Percentiles rank a stretch among this genome's conserved stretches.
These are phyloP conservation scores for Elegia similella DNA, from an alignment of 2,888 invertebrate species.

Conservation along the genomic window DNA sequence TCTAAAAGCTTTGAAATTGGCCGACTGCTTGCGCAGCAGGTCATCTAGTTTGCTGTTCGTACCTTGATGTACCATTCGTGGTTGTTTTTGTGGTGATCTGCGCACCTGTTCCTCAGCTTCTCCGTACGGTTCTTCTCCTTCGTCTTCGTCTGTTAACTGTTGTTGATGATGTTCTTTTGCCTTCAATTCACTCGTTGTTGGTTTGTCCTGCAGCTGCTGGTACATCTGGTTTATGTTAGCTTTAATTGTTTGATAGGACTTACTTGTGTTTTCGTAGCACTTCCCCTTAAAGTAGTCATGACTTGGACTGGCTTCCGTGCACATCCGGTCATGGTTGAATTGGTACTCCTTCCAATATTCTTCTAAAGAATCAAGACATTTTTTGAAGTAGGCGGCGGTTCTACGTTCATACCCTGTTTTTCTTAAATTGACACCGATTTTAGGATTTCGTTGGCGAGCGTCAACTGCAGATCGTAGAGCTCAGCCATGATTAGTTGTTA, in stretches of 20 bases:
- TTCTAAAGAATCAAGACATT: constrained; percentile 21
- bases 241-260: not conserved
- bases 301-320: constrained; percentile 3
- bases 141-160: not conserved
- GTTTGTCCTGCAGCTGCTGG: not conserved
- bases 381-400: constrained; percentile 23
- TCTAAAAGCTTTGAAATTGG: not conserved
- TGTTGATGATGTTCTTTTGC: not conserved
- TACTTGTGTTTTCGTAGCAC: not conserved
- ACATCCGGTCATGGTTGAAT: constrained; percentile 20
- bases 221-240: not conserved
- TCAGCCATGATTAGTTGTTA: not conserved
- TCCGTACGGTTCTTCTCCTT: not conserved
- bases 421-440: constrained; percentile 13
- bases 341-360: constrained; percentile 23
- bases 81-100: not conserved
- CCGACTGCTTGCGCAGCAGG: not conserved
- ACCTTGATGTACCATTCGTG: not conserved
- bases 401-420: constrained; percentile 23
- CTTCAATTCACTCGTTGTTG: not conserved
- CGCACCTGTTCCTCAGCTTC: not conserved
- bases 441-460: not conserved
- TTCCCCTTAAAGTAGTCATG: not conserved
- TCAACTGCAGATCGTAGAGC: not conserved
- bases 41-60: not conserved